Evolutionary conservation across 2,888 invertebrate species (phyloP).

Genomic region (Bellardia pandia): DNA sequence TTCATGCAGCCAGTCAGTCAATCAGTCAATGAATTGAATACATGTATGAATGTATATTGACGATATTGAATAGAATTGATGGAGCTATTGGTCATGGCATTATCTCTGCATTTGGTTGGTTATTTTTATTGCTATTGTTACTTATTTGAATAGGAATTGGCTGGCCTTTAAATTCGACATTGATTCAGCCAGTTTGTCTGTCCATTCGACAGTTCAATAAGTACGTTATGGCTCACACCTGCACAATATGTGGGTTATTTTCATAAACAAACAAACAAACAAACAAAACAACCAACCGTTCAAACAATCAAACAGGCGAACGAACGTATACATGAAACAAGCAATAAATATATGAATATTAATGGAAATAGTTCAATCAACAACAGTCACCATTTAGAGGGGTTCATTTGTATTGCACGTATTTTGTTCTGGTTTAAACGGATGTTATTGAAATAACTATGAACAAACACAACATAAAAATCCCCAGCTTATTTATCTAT

Average conservation of each 20-base stretch:
- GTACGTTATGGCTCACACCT: slow-evolving; percentile 68
- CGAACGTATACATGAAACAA: slow-evolving; percentile 1
- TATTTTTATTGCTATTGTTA: slow-evolving; percentile 38
- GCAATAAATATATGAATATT: slow-evolving; percentile 44
- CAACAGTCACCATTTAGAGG: slow-evolving; percentile 14
- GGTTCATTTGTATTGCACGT: slow-evolving; percentile 24
- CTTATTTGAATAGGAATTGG: slow-evolving; percentile 54
- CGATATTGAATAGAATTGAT: slow-evolving; percentile 14
- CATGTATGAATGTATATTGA: slow-evolving; percentile 2
- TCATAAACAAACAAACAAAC: slow-evolving; percentile 23
- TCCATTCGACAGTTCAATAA: slow-evolving; percentile 12
- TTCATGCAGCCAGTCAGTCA: slow-evolving; percentile 12
- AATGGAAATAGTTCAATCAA: slow-evolving; percentile 44
- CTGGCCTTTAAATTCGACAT: slow-evolving; percentile 21
- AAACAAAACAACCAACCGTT: not conserved
- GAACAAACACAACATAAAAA: slow-evolving; percentile 2
- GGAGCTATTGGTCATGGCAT: slow-evolving; percentile 2
- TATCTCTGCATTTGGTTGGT: slow-evolving; percentile 50
- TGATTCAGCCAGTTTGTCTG: slow-evolving; percentile 23
- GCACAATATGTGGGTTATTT: slow-evolving; percentile 63
- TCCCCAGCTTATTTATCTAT: not conserved
- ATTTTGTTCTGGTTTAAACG: slow-evolving; percentile 36
- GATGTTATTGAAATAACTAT: slow-evolving; percentile 32
- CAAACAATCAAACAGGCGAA: slow-evolving; percentile 15
- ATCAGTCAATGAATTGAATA: slow-evolving; percentile 10